Percentiles rank a stretch among this genome's conserved stretches.
Evolutionary conservation across 1,140 invertebrate species (phyloP).

Genomic region (Cotesia vestalis): DNA sequence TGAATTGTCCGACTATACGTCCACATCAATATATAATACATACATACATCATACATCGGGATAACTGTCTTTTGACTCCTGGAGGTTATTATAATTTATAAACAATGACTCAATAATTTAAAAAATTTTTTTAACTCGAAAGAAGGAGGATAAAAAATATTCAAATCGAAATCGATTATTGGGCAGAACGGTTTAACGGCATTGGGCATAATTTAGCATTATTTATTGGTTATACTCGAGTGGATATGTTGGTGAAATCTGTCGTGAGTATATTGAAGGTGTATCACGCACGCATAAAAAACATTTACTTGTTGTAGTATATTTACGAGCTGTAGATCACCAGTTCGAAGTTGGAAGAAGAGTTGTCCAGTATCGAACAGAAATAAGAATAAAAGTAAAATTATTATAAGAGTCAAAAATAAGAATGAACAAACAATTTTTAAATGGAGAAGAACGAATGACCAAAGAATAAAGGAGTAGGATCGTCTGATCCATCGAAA

Average conservation of each 20-base stretch:
- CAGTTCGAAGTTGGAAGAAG: slow-evolving; percentile 19
- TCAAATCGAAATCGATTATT: slow-evolving; percentile 25
- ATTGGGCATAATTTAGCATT: slow-evolving; percentile 28
- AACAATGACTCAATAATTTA: too few species aligned
- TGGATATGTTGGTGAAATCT: slow-evolving; percentile 22
- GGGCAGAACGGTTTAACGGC: not conserved
- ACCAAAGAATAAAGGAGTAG: slow-evolving; percentile 21
- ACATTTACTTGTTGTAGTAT: slow-evolving; percentile 25
- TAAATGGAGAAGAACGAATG: slow-evolving; percentile 23
- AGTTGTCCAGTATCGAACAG: slow-evolving; percentile 12
- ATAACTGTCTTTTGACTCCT: not conserved
- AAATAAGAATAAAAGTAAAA: too few species aligned
- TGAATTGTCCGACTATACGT: not conserved
- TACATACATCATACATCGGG: not conserved
- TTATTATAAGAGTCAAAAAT: too few species aligned
- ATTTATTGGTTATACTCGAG: slow-evolving; percentile 20
- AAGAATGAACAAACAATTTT: slow-evolving; percentile 27
- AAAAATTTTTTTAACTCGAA: too few species aligned
- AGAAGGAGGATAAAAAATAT: not conserved
- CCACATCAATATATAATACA: not conserved
- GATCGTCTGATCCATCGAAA: slow-evolving; percentile 38
- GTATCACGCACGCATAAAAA: slow-evolving; percentile 37
- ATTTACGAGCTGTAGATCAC: slow-evolving; percentile 43
- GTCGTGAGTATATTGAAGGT: slow-evolving; percentile 1
- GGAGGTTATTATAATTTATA: too few species aligned